Percentiles rank a stretch among this genome's conserved stretches.
Evolutionary conservation across 2,888 invertebrate genomes (phyloP).

Genomic region (Allacma fusca): DNA sequence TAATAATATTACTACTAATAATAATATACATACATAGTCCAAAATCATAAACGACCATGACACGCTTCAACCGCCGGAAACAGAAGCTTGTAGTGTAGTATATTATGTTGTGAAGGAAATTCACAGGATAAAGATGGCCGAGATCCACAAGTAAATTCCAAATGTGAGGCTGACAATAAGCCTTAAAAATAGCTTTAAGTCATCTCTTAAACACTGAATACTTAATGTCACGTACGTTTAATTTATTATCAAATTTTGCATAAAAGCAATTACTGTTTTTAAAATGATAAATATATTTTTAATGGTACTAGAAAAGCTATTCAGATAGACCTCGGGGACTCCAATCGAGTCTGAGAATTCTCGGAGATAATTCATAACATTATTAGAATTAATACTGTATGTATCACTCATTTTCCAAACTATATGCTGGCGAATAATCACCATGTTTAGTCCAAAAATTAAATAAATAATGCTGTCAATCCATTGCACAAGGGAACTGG

Average conservation of each 20-base stretch:
- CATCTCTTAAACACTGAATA: too few species aligned
- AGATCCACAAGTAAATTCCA: not conserved
- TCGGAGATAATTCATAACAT: not conserved
- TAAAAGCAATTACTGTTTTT: too few species aligned
- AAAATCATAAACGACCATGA: too few species aligned
- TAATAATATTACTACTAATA: too few species aligned
- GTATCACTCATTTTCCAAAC: not conserved
- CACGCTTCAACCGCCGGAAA: too few species aligned
- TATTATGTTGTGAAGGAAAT: not conserved
- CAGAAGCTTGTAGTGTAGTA: too few species aligned
- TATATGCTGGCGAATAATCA: too few species aligned
- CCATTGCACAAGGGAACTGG: not conserved
- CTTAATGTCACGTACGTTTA: too few species aligned
- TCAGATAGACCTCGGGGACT: not conserved
- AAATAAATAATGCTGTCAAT: not conserved
- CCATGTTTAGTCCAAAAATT: too few species aligned
- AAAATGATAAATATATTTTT: too few species aligned
- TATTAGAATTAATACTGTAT: not conserved
- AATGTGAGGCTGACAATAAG: not conserved
- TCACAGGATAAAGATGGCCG: not conserved
- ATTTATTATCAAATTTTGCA: too few species aligned
- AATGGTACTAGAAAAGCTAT: not conserved
- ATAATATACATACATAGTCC: too few species aligned
- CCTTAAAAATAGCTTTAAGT: not conserved
- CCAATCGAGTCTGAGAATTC: not conserved